phyloP scores from a whole-genome alignment of 2,888 invertebrate genomes.

The Sussaba pulchella region DNA sequence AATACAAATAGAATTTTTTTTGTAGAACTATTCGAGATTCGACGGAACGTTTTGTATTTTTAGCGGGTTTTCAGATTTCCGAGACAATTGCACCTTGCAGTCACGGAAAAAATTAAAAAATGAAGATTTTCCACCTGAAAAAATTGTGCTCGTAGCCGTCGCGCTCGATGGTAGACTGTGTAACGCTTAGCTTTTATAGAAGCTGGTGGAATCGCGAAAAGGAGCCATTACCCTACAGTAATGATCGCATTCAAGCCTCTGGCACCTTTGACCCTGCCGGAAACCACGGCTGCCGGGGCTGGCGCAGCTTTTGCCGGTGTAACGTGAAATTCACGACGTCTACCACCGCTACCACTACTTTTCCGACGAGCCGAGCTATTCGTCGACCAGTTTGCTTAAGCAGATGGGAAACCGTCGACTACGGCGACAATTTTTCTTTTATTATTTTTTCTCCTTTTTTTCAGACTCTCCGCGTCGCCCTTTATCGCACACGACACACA shows the following conservation, averaged over 20 bases:
- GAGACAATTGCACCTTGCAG: neutral
- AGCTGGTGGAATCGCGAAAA: constrained; percentile 72
- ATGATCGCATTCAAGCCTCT: constrained; percentile 78
- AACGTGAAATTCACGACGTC: constrained; percentile 50
- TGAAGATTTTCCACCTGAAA: constrained; percentile 2
- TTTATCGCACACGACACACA: constrained; percentile 57
- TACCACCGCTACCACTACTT: constrained; percentile 45
- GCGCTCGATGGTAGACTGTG: constrained; percentile 48
- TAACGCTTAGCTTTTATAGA: constrained; percentile 47
- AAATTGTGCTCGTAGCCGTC: constrained; percentile 15
- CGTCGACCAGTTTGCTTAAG: constrained; percentile 76
- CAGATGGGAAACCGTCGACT: constrained; percentile 73
- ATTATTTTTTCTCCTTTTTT: constrained; percentile 18
- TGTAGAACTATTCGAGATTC: no score
- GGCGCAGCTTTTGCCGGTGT: constrained; percentile 32
- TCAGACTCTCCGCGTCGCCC: constrained; percentile 9
- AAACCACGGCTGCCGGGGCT: constrained; percentile 39
- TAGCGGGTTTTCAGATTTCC: no score
- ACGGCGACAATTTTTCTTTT: constrained; percentile 68
- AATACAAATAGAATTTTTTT: no score
- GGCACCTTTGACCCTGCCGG: constrained; percentile 76
- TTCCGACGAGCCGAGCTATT: constrained; percentile 61
- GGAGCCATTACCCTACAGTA: constrained; percentile 76
- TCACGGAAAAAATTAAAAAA: constrained; percentile 4
- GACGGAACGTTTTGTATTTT: no score